These are phyloP conservation scores for chimpanzee (Pan troglodytes) DNA, from an alignment of 2,113 vertebrate genomes.

Conservation along the genomic window DNA sequence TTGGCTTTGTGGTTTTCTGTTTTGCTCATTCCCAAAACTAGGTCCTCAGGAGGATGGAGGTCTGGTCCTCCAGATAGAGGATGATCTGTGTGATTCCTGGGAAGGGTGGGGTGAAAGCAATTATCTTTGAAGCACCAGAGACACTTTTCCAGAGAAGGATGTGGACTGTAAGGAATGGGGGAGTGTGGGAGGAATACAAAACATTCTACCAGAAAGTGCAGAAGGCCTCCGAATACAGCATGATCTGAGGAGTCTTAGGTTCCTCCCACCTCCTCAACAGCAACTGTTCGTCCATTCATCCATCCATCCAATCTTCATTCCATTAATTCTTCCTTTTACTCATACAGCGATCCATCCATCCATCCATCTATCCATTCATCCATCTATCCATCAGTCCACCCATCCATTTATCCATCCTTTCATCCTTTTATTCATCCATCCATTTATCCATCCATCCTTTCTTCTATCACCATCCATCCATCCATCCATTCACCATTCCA, in stretches of 20 bases:
- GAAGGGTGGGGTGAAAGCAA: background rate
- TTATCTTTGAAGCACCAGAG: background rate
- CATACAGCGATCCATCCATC: too few species aligned
- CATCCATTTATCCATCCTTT: background rate
- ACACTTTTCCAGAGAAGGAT: background rate
- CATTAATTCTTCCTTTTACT: too few species aligned
- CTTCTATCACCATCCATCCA: too few species aligned
- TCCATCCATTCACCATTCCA: background rate
- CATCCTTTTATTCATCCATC: too few species aligned
- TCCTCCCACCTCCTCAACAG: background rate
- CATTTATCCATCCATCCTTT: background rate
- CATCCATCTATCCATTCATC: fast-evolving
- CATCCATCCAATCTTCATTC: background rate
- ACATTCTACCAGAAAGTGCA: background rate
- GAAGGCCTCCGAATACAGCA: fast-evolving
- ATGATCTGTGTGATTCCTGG: background rate
- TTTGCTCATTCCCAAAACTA: background rate
- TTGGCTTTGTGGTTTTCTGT: background rate
- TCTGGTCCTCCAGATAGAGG: background rate
- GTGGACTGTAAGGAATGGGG: background rate
- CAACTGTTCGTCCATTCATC: background rate
- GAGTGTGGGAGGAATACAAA: fast-evolving
- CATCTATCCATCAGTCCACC: fast-evolving
- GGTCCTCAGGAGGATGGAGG: background rate
- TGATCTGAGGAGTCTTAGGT: too few species aligned